A percentile compares a stretch with the other conserved stretches of the same genome.
These are phyloP conservation scores for Sinosuthora webbiana DNA, from an alignment of 2,113 vertebrate genomes.

Conservation along the genomic window DNA sequence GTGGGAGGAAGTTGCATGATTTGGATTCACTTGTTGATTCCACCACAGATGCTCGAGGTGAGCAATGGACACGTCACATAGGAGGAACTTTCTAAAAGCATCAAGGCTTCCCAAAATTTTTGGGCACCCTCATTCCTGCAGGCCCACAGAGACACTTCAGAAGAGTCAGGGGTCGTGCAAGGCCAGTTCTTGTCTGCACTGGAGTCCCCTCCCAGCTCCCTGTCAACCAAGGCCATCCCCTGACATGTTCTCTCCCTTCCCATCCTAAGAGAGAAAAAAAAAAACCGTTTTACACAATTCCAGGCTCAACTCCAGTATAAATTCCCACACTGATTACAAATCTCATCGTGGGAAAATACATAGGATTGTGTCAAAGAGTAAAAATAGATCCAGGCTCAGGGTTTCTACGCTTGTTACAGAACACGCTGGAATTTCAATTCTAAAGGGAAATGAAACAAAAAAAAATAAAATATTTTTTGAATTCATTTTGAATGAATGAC, in stretches of 20 bases:
- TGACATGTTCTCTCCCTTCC: background rate
- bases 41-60: background rate
- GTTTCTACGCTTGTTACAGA: background rate
- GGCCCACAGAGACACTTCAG: background rate
- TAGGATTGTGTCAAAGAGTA: conserved; percentile 8
- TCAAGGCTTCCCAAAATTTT: background rate
- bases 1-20: background rate
- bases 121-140: background rate
- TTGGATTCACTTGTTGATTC: background rate
- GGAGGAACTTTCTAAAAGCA: background rate
- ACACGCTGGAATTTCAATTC: background rate
- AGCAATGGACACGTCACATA: rapidly evolving
- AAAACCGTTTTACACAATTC: background rate
- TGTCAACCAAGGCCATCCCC: background rate
- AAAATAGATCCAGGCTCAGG: conserved; percentile 34
- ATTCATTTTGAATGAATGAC: background rate
- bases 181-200: background rate
- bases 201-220: background rate
- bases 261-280: background rate
- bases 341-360: conserved; percentile 16
- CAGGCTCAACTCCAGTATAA: background rate
- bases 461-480: background rate
- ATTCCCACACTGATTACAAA: conserved; percentile 51
- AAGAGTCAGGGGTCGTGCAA: background rate
- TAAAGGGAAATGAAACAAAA: background rate